These are phyloP conservation scores for Leptoclinus maculatus DNA, from an alignment of 2,797 vertebrate species.

Conservation along the genomic window DNA sequence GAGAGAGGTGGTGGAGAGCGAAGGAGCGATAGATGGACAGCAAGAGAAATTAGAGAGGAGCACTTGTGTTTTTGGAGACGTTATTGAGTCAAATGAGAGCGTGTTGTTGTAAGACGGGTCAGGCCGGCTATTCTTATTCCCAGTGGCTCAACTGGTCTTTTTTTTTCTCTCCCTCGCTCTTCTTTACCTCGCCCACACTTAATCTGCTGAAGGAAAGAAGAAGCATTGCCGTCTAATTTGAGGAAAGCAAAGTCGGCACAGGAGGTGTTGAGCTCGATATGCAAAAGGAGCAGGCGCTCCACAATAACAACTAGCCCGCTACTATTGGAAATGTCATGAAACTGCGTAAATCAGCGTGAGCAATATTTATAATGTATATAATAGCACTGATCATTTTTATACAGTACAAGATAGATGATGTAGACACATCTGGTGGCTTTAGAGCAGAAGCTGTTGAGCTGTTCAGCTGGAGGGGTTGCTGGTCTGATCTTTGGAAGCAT, in stretches of 20 bases:
- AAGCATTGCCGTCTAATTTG: constrained; percentile 45
- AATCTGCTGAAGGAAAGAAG: constrained; percentile 44
- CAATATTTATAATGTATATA: not conserved
- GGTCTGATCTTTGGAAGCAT: constrained; percentile 39
- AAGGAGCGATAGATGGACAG: constrained; percentile 20
- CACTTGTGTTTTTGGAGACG: constrained; percentile 59
- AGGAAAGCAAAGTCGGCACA: not conserved
- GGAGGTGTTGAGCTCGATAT: constrained; percentile 30
- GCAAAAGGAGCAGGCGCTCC: not conserved
- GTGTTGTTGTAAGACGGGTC: constrained; percentile 44
- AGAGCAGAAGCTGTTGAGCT: not conserved
- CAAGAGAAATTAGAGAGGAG: constrained; percentile 31
- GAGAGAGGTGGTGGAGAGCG: not conserved
- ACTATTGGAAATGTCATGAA: not conserved
- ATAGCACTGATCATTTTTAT: not conserved
- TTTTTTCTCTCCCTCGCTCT: constrained; percentile 34
- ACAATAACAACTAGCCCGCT: not conserved
- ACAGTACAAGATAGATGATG: not conserved
- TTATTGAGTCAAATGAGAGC: constrained; percentile 65
- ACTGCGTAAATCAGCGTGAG: not conserved
- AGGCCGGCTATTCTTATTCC: constrained; percentile 43
- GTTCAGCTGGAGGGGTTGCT: not conserved
- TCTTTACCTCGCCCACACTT: constrained; percentile 55
- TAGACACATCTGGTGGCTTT: not conserved
- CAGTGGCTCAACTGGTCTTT: constrained; percentile 39